Percentiles rank a stretch among this genome's conserved stretches.
phyloP scores from a whole-genome alignment of 1,140 invertebrate species.

The Gryllus bimaculatus region DNA sequence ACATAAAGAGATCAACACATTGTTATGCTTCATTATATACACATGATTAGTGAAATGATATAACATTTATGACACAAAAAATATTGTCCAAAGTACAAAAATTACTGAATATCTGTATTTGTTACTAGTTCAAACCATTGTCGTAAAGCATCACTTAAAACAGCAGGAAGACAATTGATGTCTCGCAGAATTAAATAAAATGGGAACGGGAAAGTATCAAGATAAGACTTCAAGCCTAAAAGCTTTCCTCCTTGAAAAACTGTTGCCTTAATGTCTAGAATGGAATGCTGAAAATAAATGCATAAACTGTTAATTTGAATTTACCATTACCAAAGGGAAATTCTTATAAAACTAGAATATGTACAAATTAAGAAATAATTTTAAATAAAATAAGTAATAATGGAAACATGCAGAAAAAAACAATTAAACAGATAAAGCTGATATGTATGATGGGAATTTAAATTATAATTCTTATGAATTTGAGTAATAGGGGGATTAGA shows the following conservation, averaged over 20 bases:
- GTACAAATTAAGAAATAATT: too few species aligned
- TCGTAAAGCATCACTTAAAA: conserved; percentile 88
- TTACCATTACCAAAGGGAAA: not conserved
- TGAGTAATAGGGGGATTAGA: too few species aligned
- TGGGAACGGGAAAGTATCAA: conserved; percentile 97
- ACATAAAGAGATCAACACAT: too few species aligned
- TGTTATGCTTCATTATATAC: too few species aligned
- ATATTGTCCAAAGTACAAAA: not conserved
- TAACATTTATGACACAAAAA: too few species aligned
- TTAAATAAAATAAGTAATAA: too few species aligned
- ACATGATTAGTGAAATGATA: too few species aligned
- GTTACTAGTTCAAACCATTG: conserved; percentile 98
- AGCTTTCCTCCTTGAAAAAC: conserved; percentile 56
- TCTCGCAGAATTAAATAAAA: conserved; percentile 92
- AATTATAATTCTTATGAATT: too few species aligned
- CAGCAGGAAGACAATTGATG: conserved; percentile 73
- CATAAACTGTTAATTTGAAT: not conserved
- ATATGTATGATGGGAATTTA: too few species aligned
- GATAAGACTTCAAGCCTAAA: conserved; percentile 60
- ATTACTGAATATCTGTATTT: conserved; percentile 32
- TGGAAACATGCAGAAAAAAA: too few species aligned
- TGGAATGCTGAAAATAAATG: conserved; percentile 56
- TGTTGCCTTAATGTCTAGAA: conserved; percentile 79
- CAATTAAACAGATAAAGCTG: too few species aligned
- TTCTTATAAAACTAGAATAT: not conserved